phyloP scores from a whole-genome alignment of 2,113 vertebrate species.

The Hassar affinis region DNA sequence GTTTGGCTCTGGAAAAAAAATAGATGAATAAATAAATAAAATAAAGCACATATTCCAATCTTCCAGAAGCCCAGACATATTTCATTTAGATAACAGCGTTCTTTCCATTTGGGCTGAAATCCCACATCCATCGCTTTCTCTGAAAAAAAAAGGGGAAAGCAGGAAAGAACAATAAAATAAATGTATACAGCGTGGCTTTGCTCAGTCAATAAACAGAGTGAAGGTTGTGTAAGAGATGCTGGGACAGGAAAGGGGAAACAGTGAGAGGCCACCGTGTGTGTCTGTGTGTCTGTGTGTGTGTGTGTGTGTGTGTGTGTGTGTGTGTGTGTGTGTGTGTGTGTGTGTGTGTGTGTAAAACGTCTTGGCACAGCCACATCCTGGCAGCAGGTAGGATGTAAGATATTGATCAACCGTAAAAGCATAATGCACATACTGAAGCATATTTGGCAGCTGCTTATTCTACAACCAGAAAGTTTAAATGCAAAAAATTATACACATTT shows the following conservation, averaged over 20 bases:
- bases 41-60: conserved; percentile 26
- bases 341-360: background rate
- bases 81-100: conserved; percentile 52
- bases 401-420: background rate
- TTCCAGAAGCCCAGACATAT: conserved; percentile 52
- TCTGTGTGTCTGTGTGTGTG: background rate
- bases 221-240: conserved; percentile 45
- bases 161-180: conserved; percentile 32
- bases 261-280: background rate
- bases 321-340: background rate
- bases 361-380: too few species aligned
- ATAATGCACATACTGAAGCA: background rate
- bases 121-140: conserved; percentile 36
- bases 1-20: background rate
- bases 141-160: background rate
- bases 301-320: background rate
- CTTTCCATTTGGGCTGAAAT: conserved; percentile 43
- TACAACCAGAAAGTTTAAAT: background rate
- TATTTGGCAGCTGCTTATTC: background rate
- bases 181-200: conserved; percentile 48
- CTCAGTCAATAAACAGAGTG: conserved; percentile 46
- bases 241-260: conserved; percentile 43
- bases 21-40: background rate
- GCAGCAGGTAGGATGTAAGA: background rate
- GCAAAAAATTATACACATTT: background rate